These are phyloP conservation scores for Drosophila quadrilineata DNA, from an alignment of 1,140 invertebrate species.

Conservation along the genomic window DNA sequence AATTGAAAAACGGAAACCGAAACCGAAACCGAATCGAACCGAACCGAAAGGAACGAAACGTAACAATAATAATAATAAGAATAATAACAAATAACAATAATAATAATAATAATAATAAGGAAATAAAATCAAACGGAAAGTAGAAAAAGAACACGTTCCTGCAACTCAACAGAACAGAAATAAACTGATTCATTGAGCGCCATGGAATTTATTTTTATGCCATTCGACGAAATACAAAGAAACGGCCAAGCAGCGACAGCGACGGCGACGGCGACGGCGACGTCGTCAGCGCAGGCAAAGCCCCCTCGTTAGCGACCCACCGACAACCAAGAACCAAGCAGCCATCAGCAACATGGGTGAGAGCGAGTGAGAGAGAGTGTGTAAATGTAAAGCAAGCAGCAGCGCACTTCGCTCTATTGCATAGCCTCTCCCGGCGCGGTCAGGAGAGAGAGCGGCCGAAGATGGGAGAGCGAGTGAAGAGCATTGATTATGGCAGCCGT, in stretches of 20 bases:
- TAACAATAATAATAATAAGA: constrained; percentile 54
- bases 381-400: neutral
- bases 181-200: constrained; percentile 76
- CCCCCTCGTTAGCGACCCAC: too few species aligned
- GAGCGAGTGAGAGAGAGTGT: too few species aligned
- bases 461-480: neutral
- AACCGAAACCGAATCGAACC: constrained; percentile 50
- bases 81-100: constrained; percentile 45
- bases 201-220: constrained; percentile 76
- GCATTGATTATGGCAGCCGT: neutral
- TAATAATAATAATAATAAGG: constrained; percentile 68
- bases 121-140: constrained; percentile 81
- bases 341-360: too few species aligned
- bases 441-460: too few species aligned
- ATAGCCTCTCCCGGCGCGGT: neutral
- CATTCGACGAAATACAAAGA: too few species aligned
- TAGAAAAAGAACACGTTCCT: constrained; percentile 81
- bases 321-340: too few species aligned
- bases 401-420: neutral
- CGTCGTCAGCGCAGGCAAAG: too few species aligned
- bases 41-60: constrained; percentile 49
- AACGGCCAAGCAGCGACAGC: too few species aligned
- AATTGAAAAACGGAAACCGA: constrained; percentile 37
- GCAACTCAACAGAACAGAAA: constrained; percentile 81
- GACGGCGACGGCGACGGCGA: neutral